Evolutionary conservation across 1,140 invertebrate species (phyloP), one percentile per base, ranked within the genome.

Genomic region (Microplitis demolitor): DNA sequence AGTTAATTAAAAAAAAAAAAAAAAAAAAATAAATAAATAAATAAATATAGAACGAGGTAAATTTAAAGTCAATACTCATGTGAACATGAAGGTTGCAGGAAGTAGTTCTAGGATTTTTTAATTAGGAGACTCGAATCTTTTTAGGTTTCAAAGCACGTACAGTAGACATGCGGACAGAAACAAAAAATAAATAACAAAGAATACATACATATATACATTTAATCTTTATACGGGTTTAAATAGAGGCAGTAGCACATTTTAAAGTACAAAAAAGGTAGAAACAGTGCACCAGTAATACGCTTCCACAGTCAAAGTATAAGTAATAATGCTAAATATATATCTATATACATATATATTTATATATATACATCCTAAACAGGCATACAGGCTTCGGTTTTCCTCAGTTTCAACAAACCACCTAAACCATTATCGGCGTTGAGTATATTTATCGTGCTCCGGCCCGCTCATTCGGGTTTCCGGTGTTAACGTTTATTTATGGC

Each of bases 401-500:
- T 71, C 66, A 72, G 67, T 64, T 53, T 53, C 45, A 67, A 63
- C 45, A 24, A 69, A 72, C 56, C 72, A 60, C 54, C 14, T 69
- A 61, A 72, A 67, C 69, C 71, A 73, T 79, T 77, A 74, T 77
- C 56, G 76, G 69, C 66, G 72, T 76, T 81, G 75, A 76, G 78
- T 80, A 82, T 80, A 82, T 82, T 83, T 80, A 80, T 83, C 81
- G 77, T 78, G 71, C 62, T 45, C 39, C 68, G 74, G 67, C 71
- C 74, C 71, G 78, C 62, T 73, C 75, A 75, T 74, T 72, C 78
- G 78, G 73, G 77, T 81, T 80, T 79, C 78, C 78, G 78, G 76
- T 76, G 78, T 80, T 72, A 74, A 77, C 74, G 78, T 80, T 83
- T 83, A 84, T 83, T 84, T 84, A 83, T 83, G 81, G 80, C 78